Conservation (phyloP, 2,113 vertebrate species). For the Poicephalus meyeri region DNA sequence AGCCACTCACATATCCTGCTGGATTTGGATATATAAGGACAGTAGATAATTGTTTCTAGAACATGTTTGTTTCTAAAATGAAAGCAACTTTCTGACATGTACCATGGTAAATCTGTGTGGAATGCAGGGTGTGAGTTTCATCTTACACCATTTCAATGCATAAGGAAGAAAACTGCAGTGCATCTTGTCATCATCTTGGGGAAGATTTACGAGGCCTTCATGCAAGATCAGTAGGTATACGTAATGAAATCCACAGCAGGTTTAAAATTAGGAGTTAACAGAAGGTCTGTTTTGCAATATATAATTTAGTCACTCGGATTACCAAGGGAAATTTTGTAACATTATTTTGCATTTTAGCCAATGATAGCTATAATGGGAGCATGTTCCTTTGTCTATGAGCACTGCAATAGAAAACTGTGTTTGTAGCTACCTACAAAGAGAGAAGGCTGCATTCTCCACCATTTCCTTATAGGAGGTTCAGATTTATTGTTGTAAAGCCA, state of each 20-base stretch:
- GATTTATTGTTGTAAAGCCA: neutral
- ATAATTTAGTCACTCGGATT: neutral
- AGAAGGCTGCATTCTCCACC: neutral
- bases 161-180: neutral
- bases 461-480: neutral
- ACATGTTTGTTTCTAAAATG: neutral
- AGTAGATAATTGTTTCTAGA: neutral
- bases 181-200: neutral
- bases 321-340: neutral
- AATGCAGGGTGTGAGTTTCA: neutral
- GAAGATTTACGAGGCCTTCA: conserved; percentile 18
- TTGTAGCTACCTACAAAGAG: neutral
- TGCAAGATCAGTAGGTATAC: neutral
- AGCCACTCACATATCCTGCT: neutral
- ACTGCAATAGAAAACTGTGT: neutral
- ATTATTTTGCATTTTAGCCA: neutral
- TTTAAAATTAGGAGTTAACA: neutral
- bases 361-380: neutral
- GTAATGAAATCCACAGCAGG: neutral
- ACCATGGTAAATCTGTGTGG: neutral
- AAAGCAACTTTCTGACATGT: neutral
- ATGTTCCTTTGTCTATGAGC: neutral
- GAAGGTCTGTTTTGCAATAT: neutral
- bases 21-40: neutral
- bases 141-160: neutral